phyloP scores from a whole-genome alignment of 2,797 vertebrate species.

The Cuculus canorus region DNA sequence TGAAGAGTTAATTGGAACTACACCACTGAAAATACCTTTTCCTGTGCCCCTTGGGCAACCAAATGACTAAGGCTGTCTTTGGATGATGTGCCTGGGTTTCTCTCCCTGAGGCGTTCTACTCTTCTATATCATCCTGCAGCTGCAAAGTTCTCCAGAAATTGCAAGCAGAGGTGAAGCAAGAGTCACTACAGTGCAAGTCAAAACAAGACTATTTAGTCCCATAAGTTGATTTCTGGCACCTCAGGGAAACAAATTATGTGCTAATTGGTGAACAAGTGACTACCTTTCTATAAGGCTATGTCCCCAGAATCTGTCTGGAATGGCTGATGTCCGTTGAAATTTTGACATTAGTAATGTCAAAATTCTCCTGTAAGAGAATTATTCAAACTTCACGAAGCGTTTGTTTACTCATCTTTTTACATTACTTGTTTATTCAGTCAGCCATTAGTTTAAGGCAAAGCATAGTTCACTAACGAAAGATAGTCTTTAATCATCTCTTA shows the following conservation, averaged over 20 bases:
- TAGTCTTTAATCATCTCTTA: not conserved
- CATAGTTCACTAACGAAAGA: not conserved
- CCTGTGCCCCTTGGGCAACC: not conserved
- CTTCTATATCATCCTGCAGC: not conserved
- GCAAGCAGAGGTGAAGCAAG: not conserved
- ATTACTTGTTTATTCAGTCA: not conserved
- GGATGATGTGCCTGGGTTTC: not conserved
- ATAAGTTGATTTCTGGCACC: not conserved
- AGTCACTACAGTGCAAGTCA: not conserved
- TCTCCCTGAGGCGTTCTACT: not conserved
- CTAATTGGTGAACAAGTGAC: not conserved
- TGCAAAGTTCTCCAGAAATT: not conserved
- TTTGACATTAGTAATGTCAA: too few species aligned
- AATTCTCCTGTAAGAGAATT: not conserved
- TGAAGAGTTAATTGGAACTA: not conserved
- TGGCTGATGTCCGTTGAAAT: not conserved
- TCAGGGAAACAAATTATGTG: not conserved
- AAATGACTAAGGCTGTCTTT: not conserved
- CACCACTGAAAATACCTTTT: not conserved
- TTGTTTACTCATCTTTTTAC: not conserved
- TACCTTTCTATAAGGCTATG: not conserved
- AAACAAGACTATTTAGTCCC: not conserved
- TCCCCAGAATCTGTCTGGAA: not conserved
- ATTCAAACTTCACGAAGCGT: accelerated
- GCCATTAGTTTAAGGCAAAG: not conserved